Evolutionary conservation across 2,113 vertebrate genomes (phyloP).

Genomic region (rat (Rattus norvegicus)): DNA sequence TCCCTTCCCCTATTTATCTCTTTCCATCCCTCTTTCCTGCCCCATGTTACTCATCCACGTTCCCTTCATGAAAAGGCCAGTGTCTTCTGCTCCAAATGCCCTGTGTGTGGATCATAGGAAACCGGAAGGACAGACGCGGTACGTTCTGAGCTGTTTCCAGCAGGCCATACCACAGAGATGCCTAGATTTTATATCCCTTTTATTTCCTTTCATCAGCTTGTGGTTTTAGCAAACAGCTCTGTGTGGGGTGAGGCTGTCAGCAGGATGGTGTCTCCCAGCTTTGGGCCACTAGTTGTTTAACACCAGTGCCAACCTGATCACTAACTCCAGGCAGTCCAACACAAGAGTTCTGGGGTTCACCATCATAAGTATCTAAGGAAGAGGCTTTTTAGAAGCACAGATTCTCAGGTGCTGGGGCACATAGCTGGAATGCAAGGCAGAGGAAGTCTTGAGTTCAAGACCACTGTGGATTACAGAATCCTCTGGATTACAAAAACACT

Average conservation of each 20-base stretch:
- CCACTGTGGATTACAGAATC: neutral
- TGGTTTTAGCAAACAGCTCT: neutral
- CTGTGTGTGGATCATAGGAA: too few species aligned
- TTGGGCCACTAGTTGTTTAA: neutral
- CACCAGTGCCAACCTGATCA: neutral
- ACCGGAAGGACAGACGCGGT: neutral
- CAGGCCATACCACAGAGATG: neutral
- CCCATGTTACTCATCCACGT: rapidly evolving
- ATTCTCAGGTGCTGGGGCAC: neutral
- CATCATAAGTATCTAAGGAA: neutral
- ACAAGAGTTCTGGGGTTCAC: neutral
- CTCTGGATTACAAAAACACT: too few species aligned
- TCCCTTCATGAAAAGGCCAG: rapidly evolving
- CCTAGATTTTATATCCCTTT: neutral
- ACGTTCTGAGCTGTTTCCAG: neutral
- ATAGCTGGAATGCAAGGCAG: neutral
- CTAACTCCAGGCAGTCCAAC: rapidly evolving
- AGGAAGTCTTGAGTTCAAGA: neutral
- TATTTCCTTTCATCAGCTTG: neutral
- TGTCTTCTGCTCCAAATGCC: neutral
- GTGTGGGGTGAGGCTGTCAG: rapidly evolving
- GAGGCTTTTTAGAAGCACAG: neutral
- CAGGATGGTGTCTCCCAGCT: neutral
- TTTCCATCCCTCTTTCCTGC: neutral
- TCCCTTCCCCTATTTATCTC: neutral